Conservation (phyloP, 2,888 invertebrate species). For the Rhogogaster chlorosoma region DNA sequence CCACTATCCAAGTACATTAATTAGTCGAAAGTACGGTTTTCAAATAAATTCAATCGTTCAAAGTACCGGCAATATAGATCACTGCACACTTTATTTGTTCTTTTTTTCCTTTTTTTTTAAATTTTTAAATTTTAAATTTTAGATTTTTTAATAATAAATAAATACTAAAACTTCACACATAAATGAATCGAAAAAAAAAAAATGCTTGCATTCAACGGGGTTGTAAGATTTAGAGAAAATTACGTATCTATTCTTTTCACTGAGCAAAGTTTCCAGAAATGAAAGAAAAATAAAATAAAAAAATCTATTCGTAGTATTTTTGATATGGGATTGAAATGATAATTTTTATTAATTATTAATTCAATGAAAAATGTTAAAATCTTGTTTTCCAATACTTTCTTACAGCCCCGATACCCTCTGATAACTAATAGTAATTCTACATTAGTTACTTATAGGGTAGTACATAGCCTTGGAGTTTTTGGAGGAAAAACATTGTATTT, state of each 20-base stretch:
- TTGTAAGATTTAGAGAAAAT: constrained; percentile 7
- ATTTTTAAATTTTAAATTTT: no score
- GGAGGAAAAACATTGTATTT: neutral
- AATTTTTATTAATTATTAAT: no score
- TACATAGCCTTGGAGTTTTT: neutral
- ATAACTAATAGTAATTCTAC: neutral
- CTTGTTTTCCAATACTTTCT: neutral
- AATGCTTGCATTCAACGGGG: neutral
- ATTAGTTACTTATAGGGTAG: neutral
- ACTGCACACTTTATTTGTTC: neutral
- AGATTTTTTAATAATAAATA: neutral
- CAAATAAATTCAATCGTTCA: constrained; percentile 12
- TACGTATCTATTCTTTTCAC: no score
- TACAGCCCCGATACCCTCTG: neutral
- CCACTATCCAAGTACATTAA: constrained; percentile 9
- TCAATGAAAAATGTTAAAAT: neutral
- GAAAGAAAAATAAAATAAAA: neutral
- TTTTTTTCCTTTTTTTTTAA: neutral
- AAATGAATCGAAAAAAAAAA: neutral
- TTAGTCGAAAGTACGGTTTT: constrained; percentile 30
- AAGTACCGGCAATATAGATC: neutral
- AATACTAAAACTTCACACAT: neutral
- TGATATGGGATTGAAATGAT: neutral
- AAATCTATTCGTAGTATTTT: neutral
- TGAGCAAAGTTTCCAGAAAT: neutral